Evolutionary conservation across 2,888 invertebrate species (phyloP).

Genomic region (Sthenelais limicola): DNA sequence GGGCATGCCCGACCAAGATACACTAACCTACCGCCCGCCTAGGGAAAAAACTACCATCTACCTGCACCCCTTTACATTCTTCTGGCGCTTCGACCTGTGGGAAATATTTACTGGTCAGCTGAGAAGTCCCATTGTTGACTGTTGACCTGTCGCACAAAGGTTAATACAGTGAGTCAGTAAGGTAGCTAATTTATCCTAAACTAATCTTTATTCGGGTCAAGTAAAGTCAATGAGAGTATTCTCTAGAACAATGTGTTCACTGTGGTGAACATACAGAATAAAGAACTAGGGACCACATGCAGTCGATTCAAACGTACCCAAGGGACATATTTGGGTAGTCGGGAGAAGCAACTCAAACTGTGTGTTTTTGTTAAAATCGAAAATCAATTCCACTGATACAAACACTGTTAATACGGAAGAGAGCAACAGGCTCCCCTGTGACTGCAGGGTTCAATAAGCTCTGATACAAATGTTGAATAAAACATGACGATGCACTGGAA

Average conservation of each 20-base stretch:
- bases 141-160: background rate
- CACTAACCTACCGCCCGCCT: background rate
- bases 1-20: background rate
- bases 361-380: too few species aligned
- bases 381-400: too few species aligned
- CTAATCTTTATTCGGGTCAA: constrained; percentile 9
- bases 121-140: constrained; percentile 27
- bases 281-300: too few species aligned
- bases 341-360: too few species aligned
- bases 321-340: too few species aligned
- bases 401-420: too few species aligned
- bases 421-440: too few species aligned
- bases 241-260: background rate
- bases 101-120: background rate
- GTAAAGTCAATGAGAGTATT: background rate
- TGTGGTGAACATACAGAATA: too few species aligned
- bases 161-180: background rate
- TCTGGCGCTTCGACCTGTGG: constrained; percentile 12
- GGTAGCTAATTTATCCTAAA: background rate
- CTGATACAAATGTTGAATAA: too few species aligned
- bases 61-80: background rate
- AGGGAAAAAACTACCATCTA: background rate
- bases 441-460: too few species aligned
- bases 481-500: too few species aligned
- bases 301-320: too few species aligned